Evolutionary conservation across 2,888 invertebrate species (phyloP), one percentile per base, ranked within the genome.

Genomic region (Xanthia togata): DNA sequence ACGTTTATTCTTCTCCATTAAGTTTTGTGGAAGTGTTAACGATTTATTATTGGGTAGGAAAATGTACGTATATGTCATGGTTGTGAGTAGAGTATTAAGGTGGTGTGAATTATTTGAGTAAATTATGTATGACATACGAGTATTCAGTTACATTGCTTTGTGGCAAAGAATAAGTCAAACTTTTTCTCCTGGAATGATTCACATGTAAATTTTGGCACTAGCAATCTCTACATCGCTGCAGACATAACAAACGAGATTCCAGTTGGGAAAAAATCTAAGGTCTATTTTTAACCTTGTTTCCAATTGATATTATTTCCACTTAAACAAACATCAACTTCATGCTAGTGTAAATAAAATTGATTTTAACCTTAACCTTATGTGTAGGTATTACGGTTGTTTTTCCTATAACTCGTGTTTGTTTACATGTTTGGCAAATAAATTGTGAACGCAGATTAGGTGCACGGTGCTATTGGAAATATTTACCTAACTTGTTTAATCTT

Each of bases 1-100:
- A 82, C 53, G 72, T 78, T 82, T 84, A 77, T 87, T 85, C 65
- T 80, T 70, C 69, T 60, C 55, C 76, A 67, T 78, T 78, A 75
- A 50, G 75, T 78, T 65, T 5, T 73, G 26, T 76, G 31, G 38
- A 23, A 69, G 62, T 59, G 38, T 72, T 78, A 62, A 11, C 12
- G 70, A 44, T 47, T 75, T 73, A 73, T 62, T 20, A 59, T 70
- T 44, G n/a, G 17, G 14, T 38, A n/a, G 53, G 6, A 68, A 53
- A 38, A 11, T 38, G 9, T 47, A 44, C 62, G n/a, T n/a, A 31
- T 17, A 35, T 53, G 57, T 70, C 3, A 31, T 55, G 20, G 12
- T 59, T 59, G 11, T 55, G 14, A 38, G n/a, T 35, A 17, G 44
- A 38, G 31, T n/a, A 11, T 1, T 23, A 4, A 47, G 47, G 5